Percentiles rank a stretch among this genome's conserved stretches.
phyloP scores from a whole-genome alignment of 2,797 vertebrate species.

The Taenioides sp. region DNA sequence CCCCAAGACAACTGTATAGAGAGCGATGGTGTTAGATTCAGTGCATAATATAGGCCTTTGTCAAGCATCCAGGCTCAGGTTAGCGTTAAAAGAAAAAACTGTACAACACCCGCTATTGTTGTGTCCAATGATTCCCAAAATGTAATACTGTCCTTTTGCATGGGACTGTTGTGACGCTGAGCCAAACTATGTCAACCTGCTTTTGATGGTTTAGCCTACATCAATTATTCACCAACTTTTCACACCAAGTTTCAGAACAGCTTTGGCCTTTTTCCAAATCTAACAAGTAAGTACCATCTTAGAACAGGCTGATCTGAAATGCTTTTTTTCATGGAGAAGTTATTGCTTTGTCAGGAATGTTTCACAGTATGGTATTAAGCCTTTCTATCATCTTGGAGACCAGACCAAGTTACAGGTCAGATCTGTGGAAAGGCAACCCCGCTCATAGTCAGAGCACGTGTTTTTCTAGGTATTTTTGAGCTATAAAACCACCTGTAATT shows the following conservation, averaged over 20 bases:
- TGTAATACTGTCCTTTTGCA: conserved; percentile 14
- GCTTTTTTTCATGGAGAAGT: too few relatives aligned
- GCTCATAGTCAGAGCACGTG: too few relatives aligned
- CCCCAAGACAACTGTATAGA: conserved; percentile 23
- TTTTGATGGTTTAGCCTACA: conserved; percentile 11
- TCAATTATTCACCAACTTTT: conserved; percentile 5
- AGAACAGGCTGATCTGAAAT: background rate
- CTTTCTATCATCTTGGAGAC: too few relatives aligned
- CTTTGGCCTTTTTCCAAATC: background rate
- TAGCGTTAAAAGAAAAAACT: conserved; percentile 54
- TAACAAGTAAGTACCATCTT: background rate
- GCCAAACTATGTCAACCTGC: conserved; percentile 3
- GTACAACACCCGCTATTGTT: conserved; percentile 45
- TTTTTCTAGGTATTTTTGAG: too few relatives aligned
- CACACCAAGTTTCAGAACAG: background rate
- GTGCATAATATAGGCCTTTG: conserved; percentile 12
- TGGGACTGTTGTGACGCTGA: conserved; percentile 9
- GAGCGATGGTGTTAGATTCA: conserved; percentile 30
- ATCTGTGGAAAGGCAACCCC: too few relatives aligned
- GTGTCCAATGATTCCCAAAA: conserved; percentile 36
- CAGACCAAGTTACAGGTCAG: too few relatives aligned
- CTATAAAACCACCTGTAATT: too few relatives aligned
- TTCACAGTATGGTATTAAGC: too few relatives aligned
- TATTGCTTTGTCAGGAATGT: too few relatives aligned
- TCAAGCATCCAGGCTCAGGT: conserved; percentile 44